Base-by-base conservation (phyloP, 2,113 vertebrate species). In the Pseudolaguvia tuberculata region DNA sequence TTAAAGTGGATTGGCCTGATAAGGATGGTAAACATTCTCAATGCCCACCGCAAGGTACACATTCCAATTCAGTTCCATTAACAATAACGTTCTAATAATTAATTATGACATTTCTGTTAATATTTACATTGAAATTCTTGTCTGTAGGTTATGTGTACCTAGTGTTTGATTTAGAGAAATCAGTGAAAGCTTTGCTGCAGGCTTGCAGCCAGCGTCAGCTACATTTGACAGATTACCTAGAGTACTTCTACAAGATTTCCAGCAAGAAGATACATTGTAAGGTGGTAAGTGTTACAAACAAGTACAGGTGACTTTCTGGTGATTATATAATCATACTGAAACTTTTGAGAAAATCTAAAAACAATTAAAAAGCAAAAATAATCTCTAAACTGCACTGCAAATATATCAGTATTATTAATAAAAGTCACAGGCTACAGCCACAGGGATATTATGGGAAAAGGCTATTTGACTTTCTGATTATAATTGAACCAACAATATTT, bases 11-110 rank as follows among this genome's bases (percentile, higher is more conserved):
- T 84, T 99, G 97, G 97, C 97, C 96, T 77, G 97, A 96, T 95
- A 99, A 99, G 94, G 96, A 99, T 90, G 96, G 95, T 82, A 99
- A 97, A 87, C 96, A 99, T 87, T 96, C 95, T 65, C 95, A 95
- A 88, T 99, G 94, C 87, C 97, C 97, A 92, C 97, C 97, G 83
- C 98, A 99, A 99, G 97, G 97, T 98, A 95, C 31, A 42, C 5
- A 42, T 42, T 42, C 4, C 39, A 6, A 42, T 42, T 42, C 4
- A 8, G 39, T 42, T 42, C 39, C 39, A 42, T 8, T 42, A 42
- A 42, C 39, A 42, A 42, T 42, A 42, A 42, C 9, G 9, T 42
- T 42, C 5, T 42, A 42, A 42, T 42, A 42, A 5, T 42, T 42
- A 42, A 42, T n/a, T n/a, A n/a, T 42, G 9, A 9, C 7, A 42